Evolutionary conservation across 1,140 invertebrate species (phyloP), one percentile per base, ranked within the genome.

Genomic region (Drosophila persimilis): DNA sequence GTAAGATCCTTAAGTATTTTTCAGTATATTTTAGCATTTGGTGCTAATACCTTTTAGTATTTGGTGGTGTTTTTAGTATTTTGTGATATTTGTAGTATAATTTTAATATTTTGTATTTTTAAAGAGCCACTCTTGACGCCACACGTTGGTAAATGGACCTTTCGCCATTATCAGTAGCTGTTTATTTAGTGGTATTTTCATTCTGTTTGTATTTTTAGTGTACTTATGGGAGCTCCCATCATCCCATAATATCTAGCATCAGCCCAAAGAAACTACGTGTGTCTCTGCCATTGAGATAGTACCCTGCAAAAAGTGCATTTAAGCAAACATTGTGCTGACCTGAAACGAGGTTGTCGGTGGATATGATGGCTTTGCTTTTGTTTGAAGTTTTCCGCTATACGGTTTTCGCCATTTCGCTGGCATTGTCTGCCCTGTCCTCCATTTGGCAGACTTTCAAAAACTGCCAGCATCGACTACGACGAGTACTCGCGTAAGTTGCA

Each of bases 361-460:
- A n/a, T 51, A 15, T 29, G 62, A 53, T 64, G 26, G 50, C 48
- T 54, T 48, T 61, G 41, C 41, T 31, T 9, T 26, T 46, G 53
- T 46, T 35, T 47, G 52, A 67, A 70, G 43, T 69, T 70, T 70
- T 69, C 66, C 52, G 66, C 48, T 26, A 52, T 46, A 48, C 35
- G 35, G 35, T 13, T 39, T 17, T 20, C 24, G 43, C n/a, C 53
- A 39, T n/a, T 58, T 11, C 55, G 11, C 48, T 55, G 48, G 58
- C 46, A 62, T 62, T 59, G 80, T 60, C 61, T 39, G 35, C 13
- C 24, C 24, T 39, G 35, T 39, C 35, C 8, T 39, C 35, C 72
- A 70, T 70, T 85, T 85, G 80, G 80, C 80, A 85, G 81, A 48
- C 73, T 70, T 77, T 85, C 80, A 85, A 80, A 73, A 83, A 81